These are phyloP conservation scores for Parnassius orleans DNA, from an alignment of 2,888 invertebrate genomes.

Conservation along the genomic window DNA sequence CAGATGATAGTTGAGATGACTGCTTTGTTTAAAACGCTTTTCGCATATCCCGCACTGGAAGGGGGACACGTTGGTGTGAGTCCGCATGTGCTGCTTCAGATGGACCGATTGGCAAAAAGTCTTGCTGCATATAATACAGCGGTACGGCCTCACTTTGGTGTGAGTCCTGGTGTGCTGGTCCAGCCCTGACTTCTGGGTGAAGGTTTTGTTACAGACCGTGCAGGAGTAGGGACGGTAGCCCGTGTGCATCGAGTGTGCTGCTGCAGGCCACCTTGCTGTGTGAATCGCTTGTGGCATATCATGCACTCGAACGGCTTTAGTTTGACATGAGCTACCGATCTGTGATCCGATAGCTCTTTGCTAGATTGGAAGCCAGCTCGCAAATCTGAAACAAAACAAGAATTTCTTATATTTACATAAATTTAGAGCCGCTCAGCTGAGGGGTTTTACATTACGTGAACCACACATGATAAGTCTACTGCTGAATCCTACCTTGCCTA, in stretches of 20 bases:
- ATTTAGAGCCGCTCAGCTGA: no score
- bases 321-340: constrained; percentile 50
- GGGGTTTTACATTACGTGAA: no score
- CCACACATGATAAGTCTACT: no score
- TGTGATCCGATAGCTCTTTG: constrained; percentile 53
- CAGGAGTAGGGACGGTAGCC: constrained; percentile 67
- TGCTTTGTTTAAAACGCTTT: constrained; percentile 66
- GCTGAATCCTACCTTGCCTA: no score
- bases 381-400: constrained; percentile 46
- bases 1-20: constrained; percentile 69
- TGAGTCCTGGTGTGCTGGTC: constrained; percentile 71
- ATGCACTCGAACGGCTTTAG: constrained; percentile 61
- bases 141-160: constrained; percentile 64
- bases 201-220: constrained; percentile 61
- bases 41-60: constrained; percentile 67
- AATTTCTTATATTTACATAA: no score
- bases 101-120: constrained; percentile 67
- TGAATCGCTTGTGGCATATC: constrained; percentile 64
- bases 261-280: constrained; percentile 62
- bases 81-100: constrained; percentile 70
- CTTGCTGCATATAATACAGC: constrained; percentile 67
- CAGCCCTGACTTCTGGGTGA: constrained; percentile 72
- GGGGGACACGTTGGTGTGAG: constrained; percentile 68
- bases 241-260: constrained; percentile 67
- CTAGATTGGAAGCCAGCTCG: constrained; percentile 46